Evolutionary conservation across 1,140 invertebrate genomes (phyloP), one percentile per base, ranked within the genome.

Genomic region (Ostrea edulis): DNA sequence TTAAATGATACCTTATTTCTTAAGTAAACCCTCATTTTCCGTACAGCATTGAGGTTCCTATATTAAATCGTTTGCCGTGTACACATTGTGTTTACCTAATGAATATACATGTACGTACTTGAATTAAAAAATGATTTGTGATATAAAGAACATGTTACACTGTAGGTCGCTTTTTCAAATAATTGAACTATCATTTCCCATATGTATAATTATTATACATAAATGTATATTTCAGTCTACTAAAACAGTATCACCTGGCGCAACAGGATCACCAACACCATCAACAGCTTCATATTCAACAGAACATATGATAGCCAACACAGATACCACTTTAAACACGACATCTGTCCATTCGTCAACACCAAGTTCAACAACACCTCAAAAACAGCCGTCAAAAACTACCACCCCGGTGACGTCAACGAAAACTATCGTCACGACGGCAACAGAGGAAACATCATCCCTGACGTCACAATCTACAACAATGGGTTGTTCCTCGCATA

Each of bases 201-300:
- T n/a, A n/a, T n/a, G n/a, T n/a, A n/a, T n/a, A n/a, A n/a, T n/a
- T n/a, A n/a, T n/a, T n/a, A n/a, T n/a, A n/a, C n/a, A n/a, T n/a
- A n/a, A n/a, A n/a, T n/a, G n/a, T n/a, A 44, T 44, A 44, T 44
- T 44, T 44, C 35, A 44, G 35, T 44, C 35, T 44, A 82, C 84
- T 25, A 62, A 20, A 65, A 1, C 88, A 17, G 58, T 65, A 20
- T 35, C 54, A 12, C 82, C 84, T 14, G 58, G 68, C 58, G 86
- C 58, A 51, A 58, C 52, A 35, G 65, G 12, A 52, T 85, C 87
- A 14, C 3, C 88, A 51, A 20, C 62, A 86, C 35, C 88, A 44
- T 71, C 88, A n/a, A 82, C 84, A 85, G n/a, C 68, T 14, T 68
- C 55, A 82, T 20, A 82, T 29, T 82, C 44, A 17, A 22, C 54